Conservation (phyloP, 1,140 invertebrate species). For the Battus philenor region DNA sequence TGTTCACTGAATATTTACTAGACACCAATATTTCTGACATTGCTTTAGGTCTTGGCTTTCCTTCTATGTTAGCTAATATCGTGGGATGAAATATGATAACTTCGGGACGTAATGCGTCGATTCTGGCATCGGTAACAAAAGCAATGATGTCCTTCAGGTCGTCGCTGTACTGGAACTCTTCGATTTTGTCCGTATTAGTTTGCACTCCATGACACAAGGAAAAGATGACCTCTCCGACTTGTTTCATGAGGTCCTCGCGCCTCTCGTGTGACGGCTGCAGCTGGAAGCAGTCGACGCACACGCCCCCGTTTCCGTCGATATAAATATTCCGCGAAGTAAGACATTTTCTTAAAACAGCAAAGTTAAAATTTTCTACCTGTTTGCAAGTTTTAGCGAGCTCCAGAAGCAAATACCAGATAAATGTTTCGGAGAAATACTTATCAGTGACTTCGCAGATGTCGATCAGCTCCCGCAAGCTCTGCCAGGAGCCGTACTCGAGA, state of each 20-base stretch:
- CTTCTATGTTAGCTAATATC: slow-evolving; percentile 55
- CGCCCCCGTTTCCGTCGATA: slow-evolving; percentile 43
- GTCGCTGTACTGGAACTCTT: slow-evolving; percentile 54
- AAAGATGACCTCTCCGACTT: slow-evolving; percentile 47
- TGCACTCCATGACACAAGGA: slow-evolving; percentile 37
- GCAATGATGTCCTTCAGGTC: slow-evolving; percentile 56
- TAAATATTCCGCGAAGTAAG: slow-evolving; percentile 50
- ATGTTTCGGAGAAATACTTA: slow-evolving; percentile 57
- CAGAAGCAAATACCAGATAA: slow-evolving; percentile 63
- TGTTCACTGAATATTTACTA: slow-evolving; percentile 26
- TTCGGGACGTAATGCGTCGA: slow-evolving; percentile 46
- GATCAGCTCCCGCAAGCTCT: slow-evolving; percentile 51
- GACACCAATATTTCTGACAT: slow-evolving; percentile 45
- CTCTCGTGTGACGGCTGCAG: slow-evolving; percentile 22
- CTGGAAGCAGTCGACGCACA: slow-evolving; percentile 64
- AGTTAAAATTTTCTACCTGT: slow-evolving; percentile 37
- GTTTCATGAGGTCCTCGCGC: slow-evolving; percentile 39
- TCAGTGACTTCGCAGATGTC: slow-evolving; percentile 42
- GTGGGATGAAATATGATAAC: slow-evolving; percentile 68
- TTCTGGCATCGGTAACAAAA: slow-evolving; percentile 52
- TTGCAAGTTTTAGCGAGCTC: slow-evolving; percentile 54
- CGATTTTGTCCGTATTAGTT: slow-evolving; percentile 29
- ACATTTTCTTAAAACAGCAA: slow-evolving; percentile 50
- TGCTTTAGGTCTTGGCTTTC: slow-evolving; percentile 28
- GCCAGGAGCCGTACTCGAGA: slow-evolving; percentile 60